A percentile compares a stretch with the other conserved stretches of the same genome.
Conservation (phyloP, 2,797 vertebrate species). For the Iguana delicatissima region DNA sequence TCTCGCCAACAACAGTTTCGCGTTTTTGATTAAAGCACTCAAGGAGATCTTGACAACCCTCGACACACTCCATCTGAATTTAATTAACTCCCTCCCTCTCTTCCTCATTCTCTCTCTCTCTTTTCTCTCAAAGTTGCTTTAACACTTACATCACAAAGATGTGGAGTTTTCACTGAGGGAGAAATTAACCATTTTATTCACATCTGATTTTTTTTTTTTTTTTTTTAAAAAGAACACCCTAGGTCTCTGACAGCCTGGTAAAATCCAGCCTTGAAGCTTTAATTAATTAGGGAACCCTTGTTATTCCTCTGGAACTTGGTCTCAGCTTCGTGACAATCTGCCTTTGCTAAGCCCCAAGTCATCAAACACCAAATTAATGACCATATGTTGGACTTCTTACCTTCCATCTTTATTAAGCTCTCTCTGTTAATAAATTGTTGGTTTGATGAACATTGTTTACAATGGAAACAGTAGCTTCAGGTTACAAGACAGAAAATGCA, state of each 20-base stretch:
- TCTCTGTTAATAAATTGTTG: slow-evolving; percentile 21
- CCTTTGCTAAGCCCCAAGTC: background rate
- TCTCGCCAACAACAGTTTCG: slow-evolving; percentile 38
- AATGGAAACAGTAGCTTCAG: slow-evolving; percentile 4
- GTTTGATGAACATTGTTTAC: background rate
- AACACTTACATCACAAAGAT: background rate
- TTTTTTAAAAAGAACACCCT: background rate
- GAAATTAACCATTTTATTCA: slow-evolving; percentile 24
- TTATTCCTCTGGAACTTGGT: slow-evolving; percentile 40
- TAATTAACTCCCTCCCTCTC: slow-evolving; percentile 58
- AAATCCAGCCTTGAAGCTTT: slow-evolving; percentile 50
- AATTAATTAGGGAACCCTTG: slow-evolving; percentile 52
- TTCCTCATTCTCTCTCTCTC: slow-evolving; percentile 34
- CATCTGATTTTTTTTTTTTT: slow-evolving; percentile 4
- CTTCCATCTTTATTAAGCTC: slow-evolving; percentile 29
- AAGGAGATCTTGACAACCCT: slow-evolving; percentile 56
- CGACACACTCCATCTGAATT: slow-evolving; percentile 60
- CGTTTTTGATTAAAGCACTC: slow-evolving; percentile 67
- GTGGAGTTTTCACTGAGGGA: background rate
- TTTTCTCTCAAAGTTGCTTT: slow-evolving; percentile 27
- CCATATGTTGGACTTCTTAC: background rate
- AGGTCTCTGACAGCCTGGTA: background rate
- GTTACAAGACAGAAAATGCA: background rate
- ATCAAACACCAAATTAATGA: slow-evolving; percentile 17
- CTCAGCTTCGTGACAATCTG: slow-evolving; percentile 42